phyloP scores from a whole-genome alignment of 2,797 vertebrate species.

The Tangara arthus region DNA sequence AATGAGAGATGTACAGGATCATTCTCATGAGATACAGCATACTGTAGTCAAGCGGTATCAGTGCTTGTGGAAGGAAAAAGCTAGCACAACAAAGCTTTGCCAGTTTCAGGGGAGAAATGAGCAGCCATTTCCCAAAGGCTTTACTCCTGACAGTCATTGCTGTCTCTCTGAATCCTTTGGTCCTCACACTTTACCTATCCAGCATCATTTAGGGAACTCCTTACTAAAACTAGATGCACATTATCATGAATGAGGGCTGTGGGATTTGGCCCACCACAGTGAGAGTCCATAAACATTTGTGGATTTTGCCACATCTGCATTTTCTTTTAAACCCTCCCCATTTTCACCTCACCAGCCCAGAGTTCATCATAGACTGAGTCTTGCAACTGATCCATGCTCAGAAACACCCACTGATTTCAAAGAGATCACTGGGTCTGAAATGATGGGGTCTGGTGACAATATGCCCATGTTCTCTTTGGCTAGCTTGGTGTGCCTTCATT shows the following conservation, averaged over 20 bases:
- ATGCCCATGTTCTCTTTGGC: neutral
- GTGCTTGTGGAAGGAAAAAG: neutral
- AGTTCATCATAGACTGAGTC: neutral
- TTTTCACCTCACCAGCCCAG: conserved; percentile 29
- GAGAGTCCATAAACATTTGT: neutral
- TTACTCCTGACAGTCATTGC: neutral
- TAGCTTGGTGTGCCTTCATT: neutral
- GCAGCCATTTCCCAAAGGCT: neutral
- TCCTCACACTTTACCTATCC: neutral
- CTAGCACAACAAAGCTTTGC: neutral
- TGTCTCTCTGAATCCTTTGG: neutral
- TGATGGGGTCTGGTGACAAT: conserved; percentile 23
- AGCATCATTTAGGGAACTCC: neutral
- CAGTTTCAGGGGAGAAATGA: neutral
- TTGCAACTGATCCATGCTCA: neutral
- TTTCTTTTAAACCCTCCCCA: conserved; percentile 20
- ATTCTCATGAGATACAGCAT: neutral
- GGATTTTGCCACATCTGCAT: conserved; percentile 30
- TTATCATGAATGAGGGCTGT: neutral
- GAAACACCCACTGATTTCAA: conserved; percentile 55
- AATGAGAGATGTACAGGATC: neutral
- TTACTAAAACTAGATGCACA: neutral
- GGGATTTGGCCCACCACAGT: neutral
- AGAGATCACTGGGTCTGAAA: conserved; percentile 23
- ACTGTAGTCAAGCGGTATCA: neutral